A percentile compares a stretch with the other conserved stretches of the same genome.
phyloP scores from a whole-genome alignment of 2,113 vertebrate species.

The Aythya baeri region DNA sequence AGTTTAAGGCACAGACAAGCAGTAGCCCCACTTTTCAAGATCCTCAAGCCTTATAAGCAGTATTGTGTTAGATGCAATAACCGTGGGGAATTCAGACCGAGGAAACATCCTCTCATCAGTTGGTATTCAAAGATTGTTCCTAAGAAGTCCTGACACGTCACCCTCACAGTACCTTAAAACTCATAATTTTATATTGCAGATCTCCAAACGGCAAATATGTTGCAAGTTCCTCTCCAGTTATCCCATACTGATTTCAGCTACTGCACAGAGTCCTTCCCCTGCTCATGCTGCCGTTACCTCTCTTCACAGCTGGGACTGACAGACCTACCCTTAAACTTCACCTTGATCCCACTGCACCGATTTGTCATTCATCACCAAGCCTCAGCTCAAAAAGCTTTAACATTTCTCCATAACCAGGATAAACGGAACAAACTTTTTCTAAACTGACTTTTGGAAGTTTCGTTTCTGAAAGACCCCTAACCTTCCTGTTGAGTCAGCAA shows the following conservation, averaged over 20 bases:
- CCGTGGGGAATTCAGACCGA: not conserved
- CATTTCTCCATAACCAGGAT: not conserved
- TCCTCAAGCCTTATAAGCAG: not conserved
- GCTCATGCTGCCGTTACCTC: rapidly evolving
- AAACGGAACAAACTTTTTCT: not conserved
- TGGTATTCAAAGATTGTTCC: not conserved
- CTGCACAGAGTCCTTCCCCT: not conserved
- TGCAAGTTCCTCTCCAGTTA: not conserved
- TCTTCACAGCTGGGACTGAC: too few relatives aligned
- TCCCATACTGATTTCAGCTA: not conserved
- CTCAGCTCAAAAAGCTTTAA: not conserved
- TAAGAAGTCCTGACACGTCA: not conserved
- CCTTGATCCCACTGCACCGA: not conserved
- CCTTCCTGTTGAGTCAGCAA: not conserved
- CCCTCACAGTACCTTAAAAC: not conserved
- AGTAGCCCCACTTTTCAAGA: not conserved
- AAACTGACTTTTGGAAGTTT: not conserved
- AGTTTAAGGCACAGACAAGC: not conserved
- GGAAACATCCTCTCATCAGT: not conserved
- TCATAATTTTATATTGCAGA: not conserved
- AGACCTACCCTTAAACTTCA: not conserved
- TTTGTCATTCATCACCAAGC: not conserved
- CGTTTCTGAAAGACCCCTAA: not conserved
- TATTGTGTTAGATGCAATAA: not conserved
- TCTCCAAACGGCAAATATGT: not conserved